Base-by-base conservation (phyloP, 2,888 invertebrate species). In the Carcina quercana region DNA sequence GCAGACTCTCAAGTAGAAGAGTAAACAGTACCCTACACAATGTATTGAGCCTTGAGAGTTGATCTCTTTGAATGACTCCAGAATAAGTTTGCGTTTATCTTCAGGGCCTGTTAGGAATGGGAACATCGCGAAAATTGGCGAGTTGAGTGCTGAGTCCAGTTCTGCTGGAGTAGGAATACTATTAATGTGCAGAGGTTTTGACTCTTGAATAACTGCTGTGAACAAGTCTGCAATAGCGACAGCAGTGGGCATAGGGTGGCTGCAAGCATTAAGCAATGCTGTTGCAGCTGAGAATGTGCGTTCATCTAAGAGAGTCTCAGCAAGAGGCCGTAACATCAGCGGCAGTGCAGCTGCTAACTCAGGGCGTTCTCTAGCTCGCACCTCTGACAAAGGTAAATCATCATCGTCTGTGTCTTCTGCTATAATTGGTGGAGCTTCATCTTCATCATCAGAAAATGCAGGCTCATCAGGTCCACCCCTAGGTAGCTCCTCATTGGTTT, bases 61-160 rank as follows among this genome's bases (percentile, higher is more conserved):
- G 79, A 96, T 90, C 66, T 95, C 95, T 43, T 91, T 91, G 35
- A 96, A 80, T 27, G 97, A 85, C 45, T 91, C 88, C 44, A 95
- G 82, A 44, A 96, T 82, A 17, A 94, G 89, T 71, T 94, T 93
- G 47, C 93, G 88, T 87, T 53, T 91, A 85, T 69, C 92, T 90
- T 71, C 95, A 89, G 64, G 91, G 86, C 57, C 89, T 56, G 91
- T 91, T 32, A 97, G 86, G 72, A 91, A 93, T 50, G 93, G 88
- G 70, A 95, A 94, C 85, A 97, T 87, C 11, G 95, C 91, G 74
- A 96, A 97, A 47, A 97, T 71, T 34, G 95, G 95, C 19, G 90
- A 88, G 52, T 91, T 91, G 53, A 91, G 85, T 32, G 89, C 89
- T 45, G 89, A 86, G 40, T 91, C 90, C 25, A 93, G 69, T 44